Base-by-base conservation (phyloP, 1,140 invertebrate genomes). In the Temnothorax curvispinosus region DNA sequence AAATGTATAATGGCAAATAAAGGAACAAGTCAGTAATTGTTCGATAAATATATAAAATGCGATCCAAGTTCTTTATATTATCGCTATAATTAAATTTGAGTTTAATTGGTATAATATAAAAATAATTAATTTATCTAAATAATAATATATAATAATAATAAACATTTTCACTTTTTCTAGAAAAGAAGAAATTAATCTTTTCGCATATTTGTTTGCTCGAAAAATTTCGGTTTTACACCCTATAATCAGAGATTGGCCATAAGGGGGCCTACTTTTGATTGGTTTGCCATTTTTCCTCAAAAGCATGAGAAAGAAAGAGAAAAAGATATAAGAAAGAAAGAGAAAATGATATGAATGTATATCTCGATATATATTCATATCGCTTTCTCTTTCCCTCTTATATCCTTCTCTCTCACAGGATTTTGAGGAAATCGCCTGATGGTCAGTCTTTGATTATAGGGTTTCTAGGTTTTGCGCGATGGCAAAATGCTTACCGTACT, bases 401-500 rank as follows among this genome's bases (percentile, higher is more conserved):
- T 1, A 27, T 27, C 27, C 27, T 27, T 27, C 27, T 27, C 27
- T 1, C 27, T 27, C 1, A 27, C 27, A 27, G 27, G 27, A 27
- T 27, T 27, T 27, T 27, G 27, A 27, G 27, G 1, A 27, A 27
- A 27, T 27, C 27, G 27, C 27, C 27, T 27, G 27, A 27, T 27
- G 27, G 27, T 27, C 27, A 27, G 27, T 27, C 27, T 27, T 0
- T 27, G 27, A 27, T 27, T 27, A 27, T 27, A 27, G 27, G 27
- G 27, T 27, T 0, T 27, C 27, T 27, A 27, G 9, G 18, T 2
- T 27, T 27, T 47, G 8, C 11, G 3, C 3, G 13, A 52, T 15
- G 8, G 8, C 1, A 84, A 71, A 60, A 75, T 38, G 4, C 80
- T 84, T 47, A 75, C 80, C 41, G 2, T n/a, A 41, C 7, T 38